phyloP scores from a whole-genome alignment of 1,140 invertebrate genomes.

The Lithobius niger region DNA sequence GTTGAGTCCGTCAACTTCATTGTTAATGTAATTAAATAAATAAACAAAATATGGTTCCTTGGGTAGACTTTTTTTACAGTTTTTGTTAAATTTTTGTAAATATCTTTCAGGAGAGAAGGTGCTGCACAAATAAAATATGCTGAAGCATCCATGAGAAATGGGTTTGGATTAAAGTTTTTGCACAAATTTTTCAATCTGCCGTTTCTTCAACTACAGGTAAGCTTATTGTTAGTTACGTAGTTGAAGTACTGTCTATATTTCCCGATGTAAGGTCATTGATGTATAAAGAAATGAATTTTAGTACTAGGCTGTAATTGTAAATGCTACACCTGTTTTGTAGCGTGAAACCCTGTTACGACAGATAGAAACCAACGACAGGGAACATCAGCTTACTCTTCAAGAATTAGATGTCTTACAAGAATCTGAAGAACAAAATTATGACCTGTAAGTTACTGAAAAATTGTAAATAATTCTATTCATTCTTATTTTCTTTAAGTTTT shows the following conservation, averaged over 20 bases:
- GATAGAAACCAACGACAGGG: constrained; percentile 71
- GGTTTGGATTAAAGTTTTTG: constrained; percentile 82
- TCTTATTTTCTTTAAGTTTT: constrained; percentile 1
- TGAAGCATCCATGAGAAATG: constrained; percentile 91
- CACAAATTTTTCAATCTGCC: constrained; percentile 96
- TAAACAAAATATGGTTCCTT: no score
- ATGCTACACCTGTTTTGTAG: constrained; percentile 22
- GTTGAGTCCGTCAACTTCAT: no score
- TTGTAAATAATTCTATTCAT: constrained; percentile 3
- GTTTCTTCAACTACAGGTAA: constrained; percentile 74
- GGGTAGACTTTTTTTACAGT: no score
- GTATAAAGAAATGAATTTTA: background rate
- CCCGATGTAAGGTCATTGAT: no score
- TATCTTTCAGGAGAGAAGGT: constrained; percentile 29
- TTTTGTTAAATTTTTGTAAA: no score
- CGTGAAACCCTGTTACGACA: constrained; percentile 72
- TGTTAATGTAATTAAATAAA: no score
- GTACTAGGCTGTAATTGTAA: background rate
- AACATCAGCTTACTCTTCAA: constrained; percentile 63
- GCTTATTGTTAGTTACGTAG: no score
- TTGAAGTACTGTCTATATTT: no score
- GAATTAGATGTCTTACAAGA: constrained; percentile 71
- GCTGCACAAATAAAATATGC: constrained; percentile 65
- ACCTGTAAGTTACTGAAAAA: constrained; percentile 42
- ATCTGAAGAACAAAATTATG: constrained; percentile 82